Conservation (phyloP, 2,888 invertebrate genomes). For the Adineta ricciae region DNA sequence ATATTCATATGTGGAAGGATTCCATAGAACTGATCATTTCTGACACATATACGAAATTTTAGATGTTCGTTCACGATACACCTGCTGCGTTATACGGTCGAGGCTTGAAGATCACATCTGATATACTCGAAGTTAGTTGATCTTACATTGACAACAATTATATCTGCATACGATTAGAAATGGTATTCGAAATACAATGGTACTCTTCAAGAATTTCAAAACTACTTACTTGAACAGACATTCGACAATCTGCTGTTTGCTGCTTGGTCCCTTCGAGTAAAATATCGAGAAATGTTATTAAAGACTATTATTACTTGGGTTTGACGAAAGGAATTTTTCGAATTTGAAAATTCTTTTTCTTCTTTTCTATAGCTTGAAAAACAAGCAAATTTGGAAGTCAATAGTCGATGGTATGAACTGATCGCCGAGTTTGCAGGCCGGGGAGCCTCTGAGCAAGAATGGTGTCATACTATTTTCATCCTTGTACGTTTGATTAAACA, state of each 20-base stretch:
- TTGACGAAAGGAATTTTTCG: neutral
- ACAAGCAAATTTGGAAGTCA: neutral
- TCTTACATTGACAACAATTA: neutral
- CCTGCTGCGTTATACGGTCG: neutral
- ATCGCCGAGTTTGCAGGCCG: neutral
- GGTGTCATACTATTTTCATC: neutral
- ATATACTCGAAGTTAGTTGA: neutral
- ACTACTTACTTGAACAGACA: neutral
- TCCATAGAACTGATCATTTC: too few relatives aligned
- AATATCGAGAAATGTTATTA: neutral
- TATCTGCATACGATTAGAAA: neutral
- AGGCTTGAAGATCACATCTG: neutral
- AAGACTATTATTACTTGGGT: neutral
- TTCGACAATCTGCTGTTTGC: neutral
- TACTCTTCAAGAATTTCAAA: neutral
- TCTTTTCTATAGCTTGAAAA: neutral
- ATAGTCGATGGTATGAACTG: neutral
- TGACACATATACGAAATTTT: neutral
- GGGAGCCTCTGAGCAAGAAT: neutral
- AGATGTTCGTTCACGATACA: neutral
- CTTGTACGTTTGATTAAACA: neutral
- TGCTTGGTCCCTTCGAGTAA: neutral
- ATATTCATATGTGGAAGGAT: too few relatives aligned
- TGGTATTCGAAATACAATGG: neutral
- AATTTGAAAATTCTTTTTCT: neutral